phyloP scores from a whole-genome alignment of 2,797 vertebrate species.

The Anguilla anguilla region DNA sequence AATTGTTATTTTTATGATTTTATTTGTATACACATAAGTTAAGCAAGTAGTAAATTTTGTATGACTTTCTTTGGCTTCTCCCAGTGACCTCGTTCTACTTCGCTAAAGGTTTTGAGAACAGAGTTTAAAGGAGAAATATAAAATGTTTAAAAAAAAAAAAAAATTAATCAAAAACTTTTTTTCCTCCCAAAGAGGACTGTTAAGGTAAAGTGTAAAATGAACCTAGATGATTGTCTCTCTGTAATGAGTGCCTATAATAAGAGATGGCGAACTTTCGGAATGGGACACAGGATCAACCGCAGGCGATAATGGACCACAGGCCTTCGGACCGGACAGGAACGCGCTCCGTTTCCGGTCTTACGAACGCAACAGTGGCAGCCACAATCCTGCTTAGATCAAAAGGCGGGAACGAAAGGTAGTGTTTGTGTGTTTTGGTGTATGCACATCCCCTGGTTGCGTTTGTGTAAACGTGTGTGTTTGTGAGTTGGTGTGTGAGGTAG shows the following conservation, averaged over 20 bases:
- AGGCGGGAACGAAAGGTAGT: background rate
- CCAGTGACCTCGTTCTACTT: background rate
- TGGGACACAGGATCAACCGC: background rate
- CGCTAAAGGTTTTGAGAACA: background rate
- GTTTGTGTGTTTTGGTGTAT: background rate
- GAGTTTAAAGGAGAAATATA: background rate
- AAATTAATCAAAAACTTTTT: no score
- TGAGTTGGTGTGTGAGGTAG: background rate
- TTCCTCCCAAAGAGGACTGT: background rate
- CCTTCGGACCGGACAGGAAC: background rate
- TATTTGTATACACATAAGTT: background rate
- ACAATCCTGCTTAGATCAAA: background rate
- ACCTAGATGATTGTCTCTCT: background rate
- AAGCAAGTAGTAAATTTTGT: background rate
- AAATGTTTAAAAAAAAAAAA: background rate
- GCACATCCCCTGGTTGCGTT: background rate
- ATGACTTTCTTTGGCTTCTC: background rate
- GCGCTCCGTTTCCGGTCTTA: no score
- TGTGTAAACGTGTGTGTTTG: background rate
- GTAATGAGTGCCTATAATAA: no score
- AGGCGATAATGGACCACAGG: background rate
- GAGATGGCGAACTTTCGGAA: background rate
- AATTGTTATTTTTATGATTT: background rate
- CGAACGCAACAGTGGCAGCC: background rate
- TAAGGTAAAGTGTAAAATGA: background rate